Percentiles rank a stretch among this genome's conserved stretches.
phyloP scores from a whole-genome alignment of 2,888 invertebrate species.

The Aspidiotus destructor region DNA sequence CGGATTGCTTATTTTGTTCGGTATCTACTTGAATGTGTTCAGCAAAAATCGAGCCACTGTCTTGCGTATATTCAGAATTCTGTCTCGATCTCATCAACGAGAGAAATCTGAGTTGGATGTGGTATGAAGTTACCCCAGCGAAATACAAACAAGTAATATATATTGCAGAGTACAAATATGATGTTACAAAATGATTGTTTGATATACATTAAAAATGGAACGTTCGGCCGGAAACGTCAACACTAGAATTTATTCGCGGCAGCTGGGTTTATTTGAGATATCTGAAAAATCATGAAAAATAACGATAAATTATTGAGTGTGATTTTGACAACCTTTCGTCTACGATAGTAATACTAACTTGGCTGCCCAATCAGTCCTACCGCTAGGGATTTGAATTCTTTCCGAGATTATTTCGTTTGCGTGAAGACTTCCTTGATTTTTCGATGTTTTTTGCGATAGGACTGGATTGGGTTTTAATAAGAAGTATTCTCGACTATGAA shows the following conservation, averaged over 20 bases:
- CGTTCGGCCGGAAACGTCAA: too few species aligned
- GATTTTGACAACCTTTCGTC: too few species aligned
- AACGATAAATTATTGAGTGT: too few species aligned
- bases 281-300: too few species aligned
- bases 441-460: constrained; percentile 4
- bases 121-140: constrained; percentile 1
- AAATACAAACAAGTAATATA: neutral
- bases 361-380: constrained; percentile 28
- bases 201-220: too few species aligned
- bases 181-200: neutral
- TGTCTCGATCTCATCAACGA: neutral
- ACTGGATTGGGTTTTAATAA: constrained; percentile 17
- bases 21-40: constrained; percentile 88
- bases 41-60: constrained; percentile 52
- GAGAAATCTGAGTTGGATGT: constrained; percentile 18
- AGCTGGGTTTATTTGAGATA: too few species aligned
- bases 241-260: too few species aligned
- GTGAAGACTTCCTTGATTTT: constrained; percentile 1
- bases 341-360: constrained; percentile 13
- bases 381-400: constrained; percentile 9
- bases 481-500: constrained; percentile 22
- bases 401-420: constrained; percentile 5
- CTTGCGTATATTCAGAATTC: neutral
- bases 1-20: constrained; percentile 59
- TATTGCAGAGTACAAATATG: constrained; percentile 8